Base-by-base conservation (phyloP, 2,797 vertebrate species). In the Intellagama lesueurii region DNA sequence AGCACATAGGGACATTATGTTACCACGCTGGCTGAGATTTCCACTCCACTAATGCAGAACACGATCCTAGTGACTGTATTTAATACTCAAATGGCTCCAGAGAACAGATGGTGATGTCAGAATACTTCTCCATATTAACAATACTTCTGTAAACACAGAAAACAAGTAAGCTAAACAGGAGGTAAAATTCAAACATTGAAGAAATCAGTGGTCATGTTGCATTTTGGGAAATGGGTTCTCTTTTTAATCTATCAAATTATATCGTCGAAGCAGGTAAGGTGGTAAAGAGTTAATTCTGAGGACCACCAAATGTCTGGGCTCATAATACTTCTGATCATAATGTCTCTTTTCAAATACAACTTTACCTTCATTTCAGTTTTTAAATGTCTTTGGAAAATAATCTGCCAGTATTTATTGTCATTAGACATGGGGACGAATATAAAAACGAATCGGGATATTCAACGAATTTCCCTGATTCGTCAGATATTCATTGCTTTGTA, bases 231-330 rank as follows among this genome's bases (percentile, higher is more conserved):
- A 80, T 88, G 87, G 83, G 1, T 0, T 56, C 24, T 16, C 3
- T 24, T 5, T 82, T 24, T 56, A 11, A 56, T 56, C 9, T 26
- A 35, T 60, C 0, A 49, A 9, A 1, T 14, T 76, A 83, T 0
- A n/a, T 4, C 1, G 4, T 69, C 4, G 82, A 68, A 90, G 60
- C 68, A 7, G 81, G 49, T 52, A 91, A 80, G 81, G 44, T 32
- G 88, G 0, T 11, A 91, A 80, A 12, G 14, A 68, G 11, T 89
- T 88, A 64, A 78, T 81, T 90, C 73, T 64, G 19, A 73, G 87
- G 88, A 0, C 2, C 72, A 66, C 1, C 40, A 8, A 90, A 70
- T 68, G 26, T 12, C 4, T 16, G 35, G 32, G 70, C 0, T 0
- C 60, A 49, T 40, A n/a, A 0, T 89, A 4, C 56, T 93, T n/a